phyloP scores from a whole-genome alignment of 2,113 vertebrate species.

The Chelonoidis abingdonii region DNA sequence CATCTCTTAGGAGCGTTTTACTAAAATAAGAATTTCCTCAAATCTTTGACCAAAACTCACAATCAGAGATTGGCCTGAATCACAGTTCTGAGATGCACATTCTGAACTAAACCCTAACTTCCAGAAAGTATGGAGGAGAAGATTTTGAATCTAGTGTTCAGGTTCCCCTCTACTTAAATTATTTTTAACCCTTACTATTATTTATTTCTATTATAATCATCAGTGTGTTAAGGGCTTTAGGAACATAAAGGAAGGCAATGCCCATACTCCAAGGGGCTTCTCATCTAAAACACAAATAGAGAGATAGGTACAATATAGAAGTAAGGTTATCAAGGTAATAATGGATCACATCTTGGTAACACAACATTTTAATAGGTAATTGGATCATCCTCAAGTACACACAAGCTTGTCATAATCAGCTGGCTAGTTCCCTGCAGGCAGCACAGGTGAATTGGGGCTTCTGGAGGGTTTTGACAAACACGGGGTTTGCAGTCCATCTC shows the following conservation, averaged over 20 bases:
- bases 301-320: not conserved
- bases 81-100: not conserved
- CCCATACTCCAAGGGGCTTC: not conserved
- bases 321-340: not conserved
- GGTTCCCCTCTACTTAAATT: not conserved
- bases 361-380: not conserved
- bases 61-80: not conserved
- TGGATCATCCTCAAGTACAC: not conserved
- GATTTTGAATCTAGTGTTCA: not conserved
- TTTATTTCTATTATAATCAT: slow-evolving; percentile 11
- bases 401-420: not conserved
- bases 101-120: slow-evolving; percentile 30
- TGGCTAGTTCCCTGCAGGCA: not conserved
- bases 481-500: not conserved
- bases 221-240: not conserved
- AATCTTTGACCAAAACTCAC: not conserved
- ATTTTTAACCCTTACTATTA: not conserved
- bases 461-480: not conserved
- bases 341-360: not conserved
- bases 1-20: not conserved
- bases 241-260: not conserved
- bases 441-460: not conserved
- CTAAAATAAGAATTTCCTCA: slow-evolving; percentile 6
- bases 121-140: not conserved
- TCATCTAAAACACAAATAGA: not conserved